A percentile compares a stretch with the other conserved stretches of the same genome.
Conservation (phyloP, 1,140 invertebrate genomes). For the Drosophila quadrilineata region DNA sequence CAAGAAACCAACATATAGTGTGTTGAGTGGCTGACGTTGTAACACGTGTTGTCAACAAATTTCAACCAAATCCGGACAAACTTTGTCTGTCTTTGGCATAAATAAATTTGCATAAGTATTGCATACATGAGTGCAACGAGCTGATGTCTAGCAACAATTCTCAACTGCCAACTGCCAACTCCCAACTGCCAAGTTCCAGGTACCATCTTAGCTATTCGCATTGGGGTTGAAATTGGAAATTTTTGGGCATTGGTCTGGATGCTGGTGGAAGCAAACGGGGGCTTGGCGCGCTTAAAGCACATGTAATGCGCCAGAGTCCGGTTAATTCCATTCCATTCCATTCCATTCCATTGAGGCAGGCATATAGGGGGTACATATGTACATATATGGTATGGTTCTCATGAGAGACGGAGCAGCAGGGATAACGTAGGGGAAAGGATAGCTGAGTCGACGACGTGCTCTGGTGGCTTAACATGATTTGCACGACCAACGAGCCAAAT, state of each 20-base stretch:
- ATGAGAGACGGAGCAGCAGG: too few species aligned
- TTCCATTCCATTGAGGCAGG: too few species aligned
- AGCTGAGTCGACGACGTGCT: slow-evolving; percentile 44
- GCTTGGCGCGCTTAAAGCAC: slow-evolving; percentile 22
- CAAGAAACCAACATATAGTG: not conserved
- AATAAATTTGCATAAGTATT: slow-evolving; percentile 75
- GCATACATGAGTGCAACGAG: slow-evolving; percentile 34
- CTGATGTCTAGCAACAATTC: slow-evolving; percentile 15
- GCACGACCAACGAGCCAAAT: slow-evolving; percentile 57
- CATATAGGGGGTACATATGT: too few species aligned
- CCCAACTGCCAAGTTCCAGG: too few species aligned
- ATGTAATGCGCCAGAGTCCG: slow-evolving; percentile 20
- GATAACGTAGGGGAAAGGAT: too few species aligned
- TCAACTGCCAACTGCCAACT: not conserved
- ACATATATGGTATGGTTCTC: too few species aligned
- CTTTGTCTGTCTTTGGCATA: slow-evolving; percentile 71
- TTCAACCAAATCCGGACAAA: slow-evolving; percentile 68
- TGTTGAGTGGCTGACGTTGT: slow-evolving; percentile 7
- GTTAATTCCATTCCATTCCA: not conserved
- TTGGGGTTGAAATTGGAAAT: too few species aligned
- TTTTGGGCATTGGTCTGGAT: too few species aligned
- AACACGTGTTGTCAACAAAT: slow-evolving; percentile 75
- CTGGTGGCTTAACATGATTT: slow-evolving; percentile 65
- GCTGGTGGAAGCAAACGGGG: too few species aligned
- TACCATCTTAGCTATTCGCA: too few species aligned